Percentiles rank a stretch among this genome's conserved stretches.
Conservation (phyloP, 2,113 vertebrate genomes). For the Pipa parva region DNA sequence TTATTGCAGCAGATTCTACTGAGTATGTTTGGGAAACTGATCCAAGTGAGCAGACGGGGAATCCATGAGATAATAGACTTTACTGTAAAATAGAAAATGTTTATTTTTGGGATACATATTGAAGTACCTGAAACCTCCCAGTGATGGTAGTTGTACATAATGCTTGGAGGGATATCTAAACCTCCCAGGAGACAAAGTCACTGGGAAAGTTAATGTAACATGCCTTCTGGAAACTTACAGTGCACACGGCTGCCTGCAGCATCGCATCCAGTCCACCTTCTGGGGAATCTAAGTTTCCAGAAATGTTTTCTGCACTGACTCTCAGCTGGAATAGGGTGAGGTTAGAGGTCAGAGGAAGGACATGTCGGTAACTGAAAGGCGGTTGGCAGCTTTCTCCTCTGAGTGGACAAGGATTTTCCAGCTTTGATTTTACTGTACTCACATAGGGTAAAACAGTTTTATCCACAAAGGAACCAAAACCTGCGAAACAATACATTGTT, state of each 20-base stretch:
- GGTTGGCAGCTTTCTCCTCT: conserved; percentile 58
- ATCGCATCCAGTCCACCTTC: conserved; percentile 75
- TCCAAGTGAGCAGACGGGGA: too few species aligned
- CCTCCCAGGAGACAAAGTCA: too few species aligned
- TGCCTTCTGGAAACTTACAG: conserved; percentile 52
- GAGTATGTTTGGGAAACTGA: too few species aligned
- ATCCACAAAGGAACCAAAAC: conserved; percentile 79
- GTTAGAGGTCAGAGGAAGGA: conserved; percentile 59
- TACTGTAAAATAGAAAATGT: too few species aligned
- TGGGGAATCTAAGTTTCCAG: conserved; percentile 68
- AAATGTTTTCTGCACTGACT: conserved; percentile 67
- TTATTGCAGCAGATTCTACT: too few species aligned
- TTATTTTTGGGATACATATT: too few species aligned
- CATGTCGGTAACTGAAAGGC: conserved; percentile 65
- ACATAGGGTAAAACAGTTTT: conserved; percentile 70
- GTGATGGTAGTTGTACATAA: too few species aligned
- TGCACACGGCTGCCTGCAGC: conserved; percentile 69
- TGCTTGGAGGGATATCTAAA: too few species aligned
- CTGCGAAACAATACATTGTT: conserved; percentile 46
- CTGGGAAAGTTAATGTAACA: too few species aligned
- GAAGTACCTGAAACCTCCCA: too few species aligned
- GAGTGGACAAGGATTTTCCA: conserved; percentile 60
- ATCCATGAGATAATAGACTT: too few species aligned
- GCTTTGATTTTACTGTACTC: conserved; percentile 55
- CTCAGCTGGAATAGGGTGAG: conserved; percentile 55